Evolutionary conservation across 2,888 invertebrate genomes (phyloP), one percentile per base, ranked within the genome.

Genomic region (Caenorhabditis panamensis): DNA sequence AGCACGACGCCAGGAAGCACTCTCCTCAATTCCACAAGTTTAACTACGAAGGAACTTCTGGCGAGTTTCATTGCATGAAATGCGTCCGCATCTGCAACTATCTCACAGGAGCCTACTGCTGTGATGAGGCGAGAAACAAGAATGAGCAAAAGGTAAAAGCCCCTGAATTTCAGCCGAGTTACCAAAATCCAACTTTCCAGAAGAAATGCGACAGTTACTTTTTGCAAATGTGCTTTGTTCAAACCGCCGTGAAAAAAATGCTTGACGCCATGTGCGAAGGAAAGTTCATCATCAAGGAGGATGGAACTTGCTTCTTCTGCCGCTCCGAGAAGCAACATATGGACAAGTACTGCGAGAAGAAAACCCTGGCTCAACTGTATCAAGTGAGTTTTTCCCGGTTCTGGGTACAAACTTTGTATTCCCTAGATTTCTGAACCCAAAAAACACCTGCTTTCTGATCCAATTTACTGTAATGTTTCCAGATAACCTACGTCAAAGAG

Each of bases 1-100:
- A n/a, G n/a, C n/a, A n/a, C n/a, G n/a, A n/a, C n/a, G n/a, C n/a
- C n/a, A n/a, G n/a, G n/a, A n/a, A n/a, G n/a, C n/a, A n/a, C 31
- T 31, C 31, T 31, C 26, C 8, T 37, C n/a, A n/a, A 37, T 24
- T 41, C 36, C 41, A 18, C 20, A 59, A 37, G 37, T 22, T 5
- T 31, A 37, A 6, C 5, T 41, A 41, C 1, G 67, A 56, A 11
- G 67, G 56, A 31, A 6, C 1, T 0, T 2, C 16, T 1, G 67
- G 67, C 18, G 67, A 67, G 16, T n/a, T 67, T 8, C 67, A 67
- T 31, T 67, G 67, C 56, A 56, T 67, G 67, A 44, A 18, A 11
- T 67, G 67, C 16, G 28, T 47, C 16, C 44, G 31, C 5, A 67
- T 67, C 16, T 56, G 56, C 56, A 56, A 67, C 31, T 67, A 41